Conservation (phyloP, 2,797 vertebrate genomes). For the Champsocephalus esox region DNA sequence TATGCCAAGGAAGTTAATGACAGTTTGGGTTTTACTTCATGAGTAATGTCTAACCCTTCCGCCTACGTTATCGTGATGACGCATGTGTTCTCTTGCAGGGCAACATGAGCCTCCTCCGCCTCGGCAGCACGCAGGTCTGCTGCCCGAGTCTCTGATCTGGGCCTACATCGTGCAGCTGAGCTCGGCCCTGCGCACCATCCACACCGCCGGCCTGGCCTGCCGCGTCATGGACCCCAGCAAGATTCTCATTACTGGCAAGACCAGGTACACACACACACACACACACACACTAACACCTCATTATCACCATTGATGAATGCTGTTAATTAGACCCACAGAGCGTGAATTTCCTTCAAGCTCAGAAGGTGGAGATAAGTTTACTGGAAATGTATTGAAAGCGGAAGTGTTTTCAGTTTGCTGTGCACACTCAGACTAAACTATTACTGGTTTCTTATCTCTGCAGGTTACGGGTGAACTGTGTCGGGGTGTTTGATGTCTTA, state of each 20-base stretch:
- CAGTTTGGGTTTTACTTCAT: conserved; percentile 43
- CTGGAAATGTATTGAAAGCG: conserved; percentile 47
- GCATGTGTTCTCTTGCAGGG: conserved; percentile 79
- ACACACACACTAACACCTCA: conserved; percentile 14
- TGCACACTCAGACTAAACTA: background rate
- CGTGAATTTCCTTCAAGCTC: conserved; percentile 7
- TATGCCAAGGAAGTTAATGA: conserved; percentile 6
- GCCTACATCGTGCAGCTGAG: conserved; percentile 98
- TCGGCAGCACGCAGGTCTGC: conserved; percentile 95
- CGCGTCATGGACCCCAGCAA: conserved; percentile 99
- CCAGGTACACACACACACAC: conserved; percentile 84
- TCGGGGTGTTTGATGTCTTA: conserved; percentile 98
- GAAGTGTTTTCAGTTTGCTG: conserved; percentile 42
- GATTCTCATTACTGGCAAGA: conserved; percentile 98
- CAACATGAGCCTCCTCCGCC: conserved; percentile 97
- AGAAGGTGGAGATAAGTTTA: conserved; percentile 18
- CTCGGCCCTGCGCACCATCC: conserved; percentile 95
- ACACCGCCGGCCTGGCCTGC: conserved; percentile 97
- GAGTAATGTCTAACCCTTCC: background rate
- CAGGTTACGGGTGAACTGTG: conserved; percentile 93
- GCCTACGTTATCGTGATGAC: conserved; percentile 33
- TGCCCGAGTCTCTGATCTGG: conserved; percentile 98
- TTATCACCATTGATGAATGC: background rate
- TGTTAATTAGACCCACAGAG: background rate
- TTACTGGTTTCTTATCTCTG: conserved; percentile 46